Evolutionary conservation across 1,140 invertebrate genomes (phyloP).

Genomic region (Brachionus rotundiformis): DNA sequence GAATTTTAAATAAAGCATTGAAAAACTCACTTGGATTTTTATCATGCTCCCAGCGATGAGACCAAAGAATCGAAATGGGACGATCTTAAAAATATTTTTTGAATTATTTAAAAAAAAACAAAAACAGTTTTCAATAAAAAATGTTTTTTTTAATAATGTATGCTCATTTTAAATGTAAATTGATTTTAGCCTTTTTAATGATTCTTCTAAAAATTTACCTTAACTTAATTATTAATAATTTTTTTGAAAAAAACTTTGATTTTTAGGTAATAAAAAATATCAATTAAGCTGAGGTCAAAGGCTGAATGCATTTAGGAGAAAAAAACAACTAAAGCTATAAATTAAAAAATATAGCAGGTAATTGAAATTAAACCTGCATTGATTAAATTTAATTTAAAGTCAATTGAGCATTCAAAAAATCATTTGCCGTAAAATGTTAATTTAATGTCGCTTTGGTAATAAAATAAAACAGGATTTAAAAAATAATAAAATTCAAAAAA

Average conservation of each 20-base stretch:
- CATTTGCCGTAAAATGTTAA: background rate
- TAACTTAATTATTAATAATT: no score
- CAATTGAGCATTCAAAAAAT: background rate
- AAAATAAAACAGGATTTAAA: background rate
- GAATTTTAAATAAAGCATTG: slow-evolving; percentile 66
- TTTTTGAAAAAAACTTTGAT: no score
- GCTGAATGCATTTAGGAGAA: no score
- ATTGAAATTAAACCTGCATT: no score
- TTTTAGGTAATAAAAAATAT: no score
- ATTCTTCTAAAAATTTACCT: no score
- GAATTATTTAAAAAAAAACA: background rate
- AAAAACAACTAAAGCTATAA: no score
- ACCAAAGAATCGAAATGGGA: slow-evolving; percentile 73
- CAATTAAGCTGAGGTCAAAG: no score
- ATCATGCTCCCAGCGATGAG: slow-evolving; percentile 79
- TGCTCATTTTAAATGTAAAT: no score
- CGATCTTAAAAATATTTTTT: slow-evolving; percentile 33
- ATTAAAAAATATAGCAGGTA: no score
- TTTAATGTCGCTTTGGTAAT: background rate
- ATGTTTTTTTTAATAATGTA: no score
- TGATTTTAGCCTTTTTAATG: no score
- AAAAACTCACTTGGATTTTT: slow-evolving; percentile 74
- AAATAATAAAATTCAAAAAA: background rate
- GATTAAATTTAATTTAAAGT: background rate
- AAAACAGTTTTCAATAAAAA: background rate